These are phyloP conservation scores for Lithosia quadra DNA, from an alignment of 2,888 invertebrate species.

Conservation along the genomic window DNA sequence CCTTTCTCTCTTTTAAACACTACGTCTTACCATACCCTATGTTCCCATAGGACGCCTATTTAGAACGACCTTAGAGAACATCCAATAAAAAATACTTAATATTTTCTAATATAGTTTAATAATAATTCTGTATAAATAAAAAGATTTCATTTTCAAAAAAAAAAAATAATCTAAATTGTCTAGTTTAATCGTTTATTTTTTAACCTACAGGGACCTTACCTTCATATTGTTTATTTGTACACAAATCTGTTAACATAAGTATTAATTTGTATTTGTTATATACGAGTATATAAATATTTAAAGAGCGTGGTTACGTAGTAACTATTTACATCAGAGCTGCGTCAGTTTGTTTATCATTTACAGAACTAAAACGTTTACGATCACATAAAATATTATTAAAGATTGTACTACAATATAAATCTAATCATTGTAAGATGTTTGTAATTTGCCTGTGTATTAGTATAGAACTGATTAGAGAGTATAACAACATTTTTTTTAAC, in stretches of 20 bases:
- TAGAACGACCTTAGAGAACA: background rate
- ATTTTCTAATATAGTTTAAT: no score
- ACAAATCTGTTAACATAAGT: conserved; percentile 49
- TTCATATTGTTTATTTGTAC: conserved; percentile 37
- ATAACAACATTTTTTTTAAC: background rate
- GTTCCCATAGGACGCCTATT: background rate
- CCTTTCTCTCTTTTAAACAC: background rate
- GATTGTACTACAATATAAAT: background rate
- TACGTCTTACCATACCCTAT: background rate
- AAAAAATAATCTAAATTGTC: conserved; percentile 26
- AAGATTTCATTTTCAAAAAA: no score
- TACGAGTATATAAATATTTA: conserved; percentile 45
- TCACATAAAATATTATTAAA: background rate
- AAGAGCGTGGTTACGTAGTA: conserved; percentile 38
- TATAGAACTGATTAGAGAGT: background rate
- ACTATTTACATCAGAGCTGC: conserved; percentile 41
- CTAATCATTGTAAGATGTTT: background rate
- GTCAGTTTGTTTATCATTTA: conserved; percentile 37
- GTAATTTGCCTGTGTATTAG: background rate
- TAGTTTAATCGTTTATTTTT: conserved; percentile 44
- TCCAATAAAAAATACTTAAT: no score
- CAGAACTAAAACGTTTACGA: background rate
- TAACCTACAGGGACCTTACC: no score
- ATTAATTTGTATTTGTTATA: conserved; percentile 34
- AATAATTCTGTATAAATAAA: no score